Base-by-base conservation (phyloP, 2,113 vertebrate genomes). In the Romanogobio albipinnatus region DNA sequence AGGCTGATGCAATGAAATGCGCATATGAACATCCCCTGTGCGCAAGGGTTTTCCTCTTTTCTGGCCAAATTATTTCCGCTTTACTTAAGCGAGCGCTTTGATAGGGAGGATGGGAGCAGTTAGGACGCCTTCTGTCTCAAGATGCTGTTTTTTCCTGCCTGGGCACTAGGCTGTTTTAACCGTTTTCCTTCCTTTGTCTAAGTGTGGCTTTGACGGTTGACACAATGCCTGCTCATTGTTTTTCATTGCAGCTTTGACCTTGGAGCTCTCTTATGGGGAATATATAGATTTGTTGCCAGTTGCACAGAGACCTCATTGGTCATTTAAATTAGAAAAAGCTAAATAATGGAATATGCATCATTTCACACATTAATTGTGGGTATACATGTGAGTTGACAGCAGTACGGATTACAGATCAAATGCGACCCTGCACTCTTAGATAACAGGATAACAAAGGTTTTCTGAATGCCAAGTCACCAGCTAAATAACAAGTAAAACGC, bases 131-230 rank as follows among this genome's bases (percentile, higher is more conserved):
- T 78, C 26, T 85, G 78, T 61, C 45, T 51, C 29, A 77, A 73
- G 29, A 74, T 45, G 5, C 4, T 87, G 24, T 84, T 81, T 76
- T 39, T 66, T 83, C 62, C 87, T 88, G 59, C 17, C 17, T 83
- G 22, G 5, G 9, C 26, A 59, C 2, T 76, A 61, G 62, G 73
- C 59, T 58, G 17, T 64, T 4, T 80, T 84, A n/a, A 61, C 68
- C 1, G n/a, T 81, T 64, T 88, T 84, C 87, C 87, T 71, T 84
- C 62, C 77, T 43, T 64, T 56, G 85, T 81, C n/a, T 77, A 64
- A 29, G 71, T 2, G 9, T 62, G 17, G 17, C 78, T 49, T 68
- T 81, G 61, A 11, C 19, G 3, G 22, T 64, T 45, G 59, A 87
- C 66, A 61, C 22, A 61, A 43, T 59, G n/a, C 19, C 3, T 10